A percentile compares a stretch with the other conserved stretches of the same genome.
Evolutionary conservation across 2,888 invertebrate species (phyloP).

Genomic region (Rotaria macrura): DNA sequence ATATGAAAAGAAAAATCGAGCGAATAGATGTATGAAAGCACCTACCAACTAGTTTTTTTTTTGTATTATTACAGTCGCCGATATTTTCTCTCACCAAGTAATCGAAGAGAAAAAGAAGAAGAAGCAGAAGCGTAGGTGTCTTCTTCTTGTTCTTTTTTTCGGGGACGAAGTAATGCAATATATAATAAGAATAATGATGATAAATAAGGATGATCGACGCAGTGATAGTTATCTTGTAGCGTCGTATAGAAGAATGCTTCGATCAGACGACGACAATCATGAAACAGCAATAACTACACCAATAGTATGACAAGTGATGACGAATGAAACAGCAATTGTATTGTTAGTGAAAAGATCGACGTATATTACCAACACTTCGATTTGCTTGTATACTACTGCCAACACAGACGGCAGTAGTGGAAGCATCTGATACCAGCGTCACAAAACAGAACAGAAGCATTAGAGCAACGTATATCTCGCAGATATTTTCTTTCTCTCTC

Average conservation of each 20-base stretch:
- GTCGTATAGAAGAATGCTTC: neutral
- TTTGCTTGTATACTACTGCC: neutral
- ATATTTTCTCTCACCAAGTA: neutral
- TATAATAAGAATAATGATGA: neutral
- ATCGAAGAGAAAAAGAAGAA: constrained; percentile 2
- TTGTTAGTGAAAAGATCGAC: neutral
- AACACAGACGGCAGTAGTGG: neutral
- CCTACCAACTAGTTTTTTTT: neutral
- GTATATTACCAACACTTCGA: neutral
- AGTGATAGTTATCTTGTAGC: neutral
- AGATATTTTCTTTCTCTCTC: neutral
- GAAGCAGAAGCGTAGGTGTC: neutral
- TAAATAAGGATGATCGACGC: neutral
- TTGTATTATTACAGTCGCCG: neutral
- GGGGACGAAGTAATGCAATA: neutral
- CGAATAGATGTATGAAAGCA: neutral
- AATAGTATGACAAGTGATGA: neutral
- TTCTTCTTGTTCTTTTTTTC: neutral
- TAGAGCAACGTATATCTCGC: neutral
- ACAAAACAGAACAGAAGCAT: neutral
- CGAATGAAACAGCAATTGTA: neutral
- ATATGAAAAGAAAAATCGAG: neutral
- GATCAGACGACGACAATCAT: neutral
- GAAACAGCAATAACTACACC: neutral
- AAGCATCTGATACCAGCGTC: neutral